These are phyloP conservation scores for Merodon equestris DNA, from an alignment of 2,888 invertebrate genomes.

Conservation along the genomic window DNA sequence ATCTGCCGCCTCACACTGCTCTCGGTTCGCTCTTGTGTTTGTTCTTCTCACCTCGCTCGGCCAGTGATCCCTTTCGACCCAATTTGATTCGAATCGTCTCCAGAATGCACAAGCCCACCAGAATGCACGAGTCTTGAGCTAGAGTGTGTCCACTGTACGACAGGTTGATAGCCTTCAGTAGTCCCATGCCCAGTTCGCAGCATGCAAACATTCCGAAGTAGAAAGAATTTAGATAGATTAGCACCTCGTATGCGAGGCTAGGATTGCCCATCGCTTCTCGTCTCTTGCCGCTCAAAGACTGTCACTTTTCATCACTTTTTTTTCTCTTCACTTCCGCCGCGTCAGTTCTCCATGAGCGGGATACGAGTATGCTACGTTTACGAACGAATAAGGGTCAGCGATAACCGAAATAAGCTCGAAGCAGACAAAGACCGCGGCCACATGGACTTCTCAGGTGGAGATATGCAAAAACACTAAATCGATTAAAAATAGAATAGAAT, in stretches of 20 bases:
- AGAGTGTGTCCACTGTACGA: conserved; percentile 88
- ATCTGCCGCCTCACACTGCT: not conserved
- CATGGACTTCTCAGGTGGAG: conserved; percentile 52
- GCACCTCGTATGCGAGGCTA: conserved; percentile 89
- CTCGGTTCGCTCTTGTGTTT: too few relatives aligned
- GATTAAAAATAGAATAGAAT: conserved; percentile 61
- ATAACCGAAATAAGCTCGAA: not conserved
- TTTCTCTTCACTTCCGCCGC: conserved; percentile 1
- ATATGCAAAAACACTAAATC: conserved; percentile 56
- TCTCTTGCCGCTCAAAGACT: conserved; percentile 11
- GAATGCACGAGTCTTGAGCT: conserved; percentile 88
- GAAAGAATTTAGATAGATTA: conserved; percentile 90
- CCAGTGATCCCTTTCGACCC: conserved; percentile 86
- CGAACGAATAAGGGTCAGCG: conserved; percentile 19
- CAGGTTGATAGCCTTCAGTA: conserved; percentile 89
- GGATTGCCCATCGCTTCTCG: conserved; percentile 83
- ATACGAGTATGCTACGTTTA: not conserved
- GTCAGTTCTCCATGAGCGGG: conserved; percentile 30
- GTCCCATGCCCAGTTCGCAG: conserved; percentile 89
- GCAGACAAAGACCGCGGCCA: not conserved
- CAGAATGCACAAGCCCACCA: conserved; percentile 87
- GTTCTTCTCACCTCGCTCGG: conserved; percentile 74
- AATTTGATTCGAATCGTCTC: conserved; percentile 91
- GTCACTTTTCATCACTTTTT: conserved; percentile 33
- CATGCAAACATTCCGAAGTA: conserved; percentile 92